Percentiles rank a stretch among this genome's conserved stretches.
Conservation (phyloP, 2,113 vertebrate species). For the Rhagologus leucostigma region DNA sequence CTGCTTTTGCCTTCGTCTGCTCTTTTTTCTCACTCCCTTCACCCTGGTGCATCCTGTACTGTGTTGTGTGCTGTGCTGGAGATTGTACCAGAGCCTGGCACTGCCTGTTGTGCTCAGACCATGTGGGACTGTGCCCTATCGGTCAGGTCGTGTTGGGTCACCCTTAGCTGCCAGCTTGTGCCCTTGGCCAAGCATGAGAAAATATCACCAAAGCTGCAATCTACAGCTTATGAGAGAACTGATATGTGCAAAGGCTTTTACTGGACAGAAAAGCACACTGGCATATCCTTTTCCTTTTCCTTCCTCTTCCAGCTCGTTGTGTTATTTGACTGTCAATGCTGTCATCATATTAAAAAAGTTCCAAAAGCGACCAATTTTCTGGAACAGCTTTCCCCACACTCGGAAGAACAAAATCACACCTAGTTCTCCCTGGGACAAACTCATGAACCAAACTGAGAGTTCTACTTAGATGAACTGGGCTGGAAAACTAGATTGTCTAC, state of each 20-base stretch:
- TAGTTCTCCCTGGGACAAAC: background rate
- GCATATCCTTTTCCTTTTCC: background rate
- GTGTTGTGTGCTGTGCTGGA: background rate
- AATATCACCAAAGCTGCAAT: background rate
- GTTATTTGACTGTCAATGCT: background rate
- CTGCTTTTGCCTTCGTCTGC: background rate
- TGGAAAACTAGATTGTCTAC: background rate
- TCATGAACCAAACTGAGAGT: background rate
- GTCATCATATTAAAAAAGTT: background rate
- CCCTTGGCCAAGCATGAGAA: background rate
- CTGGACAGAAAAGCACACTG: background rate
- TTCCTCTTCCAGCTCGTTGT: background rate
- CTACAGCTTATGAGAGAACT: background rate
- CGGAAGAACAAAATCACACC: background rate
- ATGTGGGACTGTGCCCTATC: rapidly evolving
- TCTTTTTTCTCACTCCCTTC: background rate
- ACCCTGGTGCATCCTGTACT: background rate
- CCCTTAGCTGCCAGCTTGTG: background rate
- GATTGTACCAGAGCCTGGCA: background rate
- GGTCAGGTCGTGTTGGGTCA: rapidly evolving
- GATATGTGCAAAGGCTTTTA: background rate
- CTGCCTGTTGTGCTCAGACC: background rate
- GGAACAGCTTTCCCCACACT: background rate
- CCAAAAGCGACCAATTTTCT: background rate
- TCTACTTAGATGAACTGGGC: background rate